These are phyloP conservation scores for Bombus pascuorum DNA, from an alignment of 1,140 invertebrate species.

Conservation along the genomic window DNA sequence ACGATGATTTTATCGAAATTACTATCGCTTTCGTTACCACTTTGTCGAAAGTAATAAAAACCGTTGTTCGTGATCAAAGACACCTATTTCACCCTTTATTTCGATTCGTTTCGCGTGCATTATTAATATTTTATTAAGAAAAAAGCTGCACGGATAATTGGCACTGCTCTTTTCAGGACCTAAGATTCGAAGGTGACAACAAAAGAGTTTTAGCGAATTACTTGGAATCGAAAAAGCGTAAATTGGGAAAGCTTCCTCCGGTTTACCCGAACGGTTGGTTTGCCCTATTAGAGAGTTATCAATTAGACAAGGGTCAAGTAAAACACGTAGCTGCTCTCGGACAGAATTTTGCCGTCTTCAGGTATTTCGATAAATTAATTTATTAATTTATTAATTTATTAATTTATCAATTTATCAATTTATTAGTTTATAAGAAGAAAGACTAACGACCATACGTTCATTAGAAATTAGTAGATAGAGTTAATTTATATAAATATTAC, in stretches of 20 bases:
- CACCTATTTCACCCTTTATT: no score
- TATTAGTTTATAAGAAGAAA: neutral
- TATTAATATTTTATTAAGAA: neutral
- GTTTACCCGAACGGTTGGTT: constrained; percentile 97
- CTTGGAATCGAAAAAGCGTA: constrained; percentile 76
- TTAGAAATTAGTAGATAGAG: neutral
- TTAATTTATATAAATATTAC: neutral
- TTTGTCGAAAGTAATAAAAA: no score
- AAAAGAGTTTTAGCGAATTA: constrained; percentile 25
- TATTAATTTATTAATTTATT: neutral
- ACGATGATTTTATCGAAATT: no score
- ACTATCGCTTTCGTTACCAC: no score
- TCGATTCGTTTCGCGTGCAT: neutral
- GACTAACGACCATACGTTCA: no score
- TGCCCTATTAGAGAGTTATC: constrained; percentile 87
- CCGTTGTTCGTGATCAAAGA: no score
- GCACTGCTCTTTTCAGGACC: neutral
- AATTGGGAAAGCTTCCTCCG: constrained; percentile 87
- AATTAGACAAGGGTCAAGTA: constrained; percentile 85
- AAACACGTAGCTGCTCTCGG: constrained; percentile 88
- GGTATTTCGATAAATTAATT: constrained; percentile 72
- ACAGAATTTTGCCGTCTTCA: constrained; percentile 90
- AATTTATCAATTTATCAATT: no score
- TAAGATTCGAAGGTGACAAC: constrained; percentile 8
- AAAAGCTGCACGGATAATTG: neutral